A percentile compares a stretch with the other conserved stretches of the same genome.
phyloP scores from a whole-genome alignment of 2,113 vertebrate genomes.

The Actinemys pallida region DNA sequence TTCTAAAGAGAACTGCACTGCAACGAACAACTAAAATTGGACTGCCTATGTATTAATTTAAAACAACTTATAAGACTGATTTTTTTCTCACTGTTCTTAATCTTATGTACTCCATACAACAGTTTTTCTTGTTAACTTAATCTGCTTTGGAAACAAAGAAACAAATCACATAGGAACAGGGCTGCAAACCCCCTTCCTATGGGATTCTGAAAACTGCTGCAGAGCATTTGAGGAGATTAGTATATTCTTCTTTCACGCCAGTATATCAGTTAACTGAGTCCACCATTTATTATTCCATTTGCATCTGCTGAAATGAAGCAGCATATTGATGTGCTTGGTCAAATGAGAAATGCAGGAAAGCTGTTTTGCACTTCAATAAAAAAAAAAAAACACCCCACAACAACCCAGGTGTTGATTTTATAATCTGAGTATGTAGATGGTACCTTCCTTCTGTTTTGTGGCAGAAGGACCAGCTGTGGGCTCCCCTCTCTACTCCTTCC shows the following conservation, averaged over 20 bases:
- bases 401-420: not conserved
- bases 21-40: not conserved
- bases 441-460: not conserved
- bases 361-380: not conserved
- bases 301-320: constrained; percentile 29
- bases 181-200: not conserved
- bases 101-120: not conserved
- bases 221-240: not conserved
- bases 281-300: constrained; percentile 35
- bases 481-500: not conserved
- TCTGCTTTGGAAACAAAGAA: constrained; percentile 1
- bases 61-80: not conserved
- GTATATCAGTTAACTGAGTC: not conserved
- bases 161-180: not conserved
- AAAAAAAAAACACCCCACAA: not conserved
- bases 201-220: not conserved
- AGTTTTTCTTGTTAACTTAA: not conserved
- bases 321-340: constrained; percentile 4
- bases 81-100: not conserved
- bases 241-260: not conserved
- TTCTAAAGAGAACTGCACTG: not conserved
- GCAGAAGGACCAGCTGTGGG: not conserved
- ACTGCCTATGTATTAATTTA: not conserved
- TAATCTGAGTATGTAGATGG: not conserved
- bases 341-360: not conserved